phyloP scores from a whole-genome alignment of 2,113 vertebrate species.

The Acanthochromis polyacanthus region DNA sequence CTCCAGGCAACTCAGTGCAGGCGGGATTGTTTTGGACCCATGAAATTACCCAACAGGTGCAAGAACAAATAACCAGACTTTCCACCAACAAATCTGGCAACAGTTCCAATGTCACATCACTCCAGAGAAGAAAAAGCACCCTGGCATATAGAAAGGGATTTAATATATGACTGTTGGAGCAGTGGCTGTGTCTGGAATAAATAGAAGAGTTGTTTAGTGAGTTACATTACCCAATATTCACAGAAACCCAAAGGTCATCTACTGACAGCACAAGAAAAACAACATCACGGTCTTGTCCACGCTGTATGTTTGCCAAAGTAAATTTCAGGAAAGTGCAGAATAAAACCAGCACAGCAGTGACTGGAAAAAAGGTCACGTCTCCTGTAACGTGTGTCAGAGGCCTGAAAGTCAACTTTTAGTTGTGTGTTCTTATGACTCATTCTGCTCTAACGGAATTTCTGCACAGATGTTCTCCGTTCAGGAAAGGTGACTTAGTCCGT shows the following conservation, averaged over 20 bases:
- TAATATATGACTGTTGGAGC: conserved; percentile 11
- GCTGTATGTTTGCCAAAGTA: conserved; percentile 1
- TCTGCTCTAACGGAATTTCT: no score
- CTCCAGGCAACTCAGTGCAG: conserved; percentile 7
- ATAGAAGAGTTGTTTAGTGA: conserved; percentile 11
- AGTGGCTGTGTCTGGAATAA: conserved; percentile 14
- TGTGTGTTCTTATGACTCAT: background rate
- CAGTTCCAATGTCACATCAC: background rate
- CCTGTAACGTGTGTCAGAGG: background rate
- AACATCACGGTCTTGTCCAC: background rate
- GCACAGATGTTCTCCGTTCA: no score
- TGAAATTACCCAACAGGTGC: conserved; percentile 36
- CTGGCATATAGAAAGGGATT: conserved; percentile 10
- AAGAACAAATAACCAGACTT: conserved; percentile 14
- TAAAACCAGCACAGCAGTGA: background rate
- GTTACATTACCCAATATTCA: conserved; percentile 10
- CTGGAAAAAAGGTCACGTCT: background rate
- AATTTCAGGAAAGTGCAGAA: conserved; percentile 5
- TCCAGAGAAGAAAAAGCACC: conserved; percentile 4
- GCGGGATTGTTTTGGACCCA: conserved; percentile 24
- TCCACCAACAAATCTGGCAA: conserved; percentile 17
- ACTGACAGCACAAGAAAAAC: conserved; percentile 5
- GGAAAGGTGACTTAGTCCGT: no score
- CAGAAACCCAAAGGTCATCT: conserved; percentile 31
- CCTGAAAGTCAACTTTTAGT: background rate